Evolutionary conservation across 2,888 invertebrate genomes (phyloP).

Genomic region (Oscheius myriophilus): DNA sequence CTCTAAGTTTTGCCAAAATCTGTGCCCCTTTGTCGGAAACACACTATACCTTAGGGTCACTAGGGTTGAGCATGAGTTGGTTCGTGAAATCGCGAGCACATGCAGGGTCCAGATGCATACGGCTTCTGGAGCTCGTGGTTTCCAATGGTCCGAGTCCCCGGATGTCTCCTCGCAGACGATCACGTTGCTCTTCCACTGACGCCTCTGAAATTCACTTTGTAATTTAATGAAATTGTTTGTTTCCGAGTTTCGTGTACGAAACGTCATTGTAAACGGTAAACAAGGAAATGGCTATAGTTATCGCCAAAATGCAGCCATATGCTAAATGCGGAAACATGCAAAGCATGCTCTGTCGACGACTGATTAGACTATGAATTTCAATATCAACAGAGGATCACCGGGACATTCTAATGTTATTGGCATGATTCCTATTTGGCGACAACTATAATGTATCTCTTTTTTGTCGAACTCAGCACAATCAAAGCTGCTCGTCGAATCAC

Average conservation of each 20-base stretch:
- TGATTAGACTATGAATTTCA: too few relatives aligned
- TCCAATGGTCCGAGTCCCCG: constrained; percentile 56
- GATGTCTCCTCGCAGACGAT: constrained; percentile 56
- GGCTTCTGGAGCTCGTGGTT: constrained; percentile 21
- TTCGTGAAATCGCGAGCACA: constrained; percentile 25
- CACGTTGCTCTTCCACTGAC: constrained; percentile 36
- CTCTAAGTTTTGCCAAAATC: too few relatives aligned
- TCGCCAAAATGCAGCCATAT: background rate
- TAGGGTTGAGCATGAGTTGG: constrained; percentile 40
- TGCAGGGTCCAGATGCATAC: background rate
- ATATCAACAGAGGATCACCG: too few relatives aligned
- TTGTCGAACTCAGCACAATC: too few relatives aligned
- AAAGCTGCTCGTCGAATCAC: too few relatives aligned
- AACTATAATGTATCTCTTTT: too few relatives aligned
- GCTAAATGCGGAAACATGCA: too few relatives aligned
- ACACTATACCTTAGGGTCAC: constrained; percentile 42
- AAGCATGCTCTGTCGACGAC: too few relatives aligned
- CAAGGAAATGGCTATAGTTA: background rate
- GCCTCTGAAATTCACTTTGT: constrained; percentile 34
- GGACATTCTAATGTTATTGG: too few relatives aligned
- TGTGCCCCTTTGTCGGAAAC: background rate
- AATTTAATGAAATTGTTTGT: background rate
- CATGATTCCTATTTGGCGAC: too few relatives aligned
- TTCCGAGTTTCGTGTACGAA: background rate
- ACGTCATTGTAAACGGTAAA: background rate